Conservation (phyloP, 2,113 vertebrate genomes). For the Mugil cephalus region DNA sequence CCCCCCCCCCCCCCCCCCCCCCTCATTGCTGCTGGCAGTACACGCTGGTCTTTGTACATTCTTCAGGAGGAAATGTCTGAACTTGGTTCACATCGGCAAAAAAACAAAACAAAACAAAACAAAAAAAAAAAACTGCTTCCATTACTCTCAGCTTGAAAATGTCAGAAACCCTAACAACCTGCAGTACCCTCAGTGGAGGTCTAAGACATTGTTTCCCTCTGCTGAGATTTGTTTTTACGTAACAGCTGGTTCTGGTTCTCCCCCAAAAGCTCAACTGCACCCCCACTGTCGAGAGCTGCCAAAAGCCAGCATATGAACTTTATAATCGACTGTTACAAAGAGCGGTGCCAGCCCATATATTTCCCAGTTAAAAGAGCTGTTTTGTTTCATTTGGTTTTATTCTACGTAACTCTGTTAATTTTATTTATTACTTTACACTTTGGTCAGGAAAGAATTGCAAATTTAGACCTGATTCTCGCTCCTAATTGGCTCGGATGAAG, state of each 20-base stretch:
- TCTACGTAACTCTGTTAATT: constrained; percentile 10
- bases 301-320: constrained; percentile 67
- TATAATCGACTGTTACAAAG: constrained; percentile 65
- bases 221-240: constrained; percentile 65
- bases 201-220: constrained; percentile 61
- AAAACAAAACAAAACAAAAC: too few species aligned
- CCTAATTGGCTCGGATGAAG: background rate
- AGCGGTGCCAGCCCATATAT: constrained; percentile 37
- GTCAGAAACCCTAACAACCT: constrained; percentile 60
- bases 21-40: constrained; percentile 11
- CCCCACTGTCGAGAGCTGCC: constrained; percentile 60
- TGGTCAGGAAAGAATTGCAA: background rate
- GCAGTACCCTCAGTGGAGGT: constrained; percentile 60
- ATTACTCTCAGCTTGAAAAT: constrained; percentile 60
- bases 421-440: constrained; percentile 9
- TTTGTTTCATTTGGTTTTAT: constrained; percentile 21
- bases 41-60: constrained; percentile 38
- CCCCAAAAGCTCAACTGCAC: constrained; percentile 15
- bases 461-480: background rate
- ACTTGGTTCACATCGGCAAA: constrained; percentile 32
- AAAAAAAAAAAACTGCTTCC: constrained; percentile 48
- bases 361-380: constrained; percentile 35
- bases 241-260: constrained; percentile 80
- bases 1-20: too few species aligned
- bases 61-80: constrained; percentile 41